Percentiles rank a stretch among this genome's conserved stretches.
Conservation (phyloP, 2,113 vertebrate genomes). For the Archilochus colubris region DNA sequence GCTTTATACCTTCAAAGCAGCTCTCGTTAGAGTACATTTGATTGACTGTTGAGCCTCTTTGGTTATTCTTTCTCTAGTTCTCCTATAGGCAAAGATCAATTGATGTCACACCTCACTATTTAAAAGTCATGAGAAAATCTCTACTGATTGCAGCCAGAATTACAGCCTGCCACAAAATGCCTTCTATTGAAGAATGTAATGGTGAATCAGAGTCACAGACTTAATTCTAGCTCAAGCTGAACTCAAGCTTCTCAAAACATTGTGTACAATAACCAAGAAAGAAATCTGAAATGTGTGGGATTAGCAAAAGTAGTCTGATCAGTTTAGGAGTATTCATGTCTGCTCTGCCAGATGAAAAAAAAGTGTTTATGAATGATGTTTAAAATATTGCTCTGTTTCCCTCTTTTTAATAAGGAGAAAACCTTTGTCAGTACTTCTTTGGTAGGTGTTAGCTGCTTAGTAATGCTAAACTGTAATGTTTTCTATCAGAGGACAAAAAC, state of each 20-base stretch:
- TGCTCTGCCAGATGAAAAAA: neutral
- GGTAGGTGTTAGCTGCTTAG: conserved; percentile 19
- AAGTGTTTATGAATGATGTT: neutral
- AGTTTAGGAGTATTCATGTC: neutral
- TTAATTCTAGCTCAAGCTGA: neutral
- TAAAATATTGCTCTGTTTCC: neutral
- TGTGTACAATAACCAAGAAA: neutral
- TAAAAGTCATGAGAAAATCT: conserved; percentile 55
- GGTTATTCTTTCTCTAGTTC: neutral
- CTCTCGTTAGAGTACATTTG: neutral
- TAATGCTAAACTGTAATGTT: neutral
- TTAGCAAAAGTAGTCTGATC: neutral
- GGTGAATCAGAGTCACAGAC: neutral
- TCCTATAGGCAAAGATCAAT: conserved; percentile 41
- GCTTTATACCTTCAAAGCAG: neutral
- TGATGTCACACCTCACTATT: conserved; percentile 36
- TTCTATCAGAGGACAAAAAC: conserved; percentile 10
- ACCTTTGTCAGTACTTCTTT: neutral
- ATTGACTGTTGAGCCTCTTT: conserved; percentile 10
- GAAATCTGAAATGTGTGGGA: neutral
- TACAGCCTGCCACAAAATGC: conserved; percentile 24
- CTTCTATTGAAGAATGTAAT: neutral
- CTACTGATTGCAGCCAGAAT: conserved; percentile 31
- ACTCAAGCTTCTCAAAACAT: neutral
- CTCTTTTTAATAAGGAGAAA: neutral